Evolutionary conservation across 2,113 vertebrate genomes (phyloP), one percentile per base, ranked within the genome.

Genomic region (Ellobius talpinus): DNA sequence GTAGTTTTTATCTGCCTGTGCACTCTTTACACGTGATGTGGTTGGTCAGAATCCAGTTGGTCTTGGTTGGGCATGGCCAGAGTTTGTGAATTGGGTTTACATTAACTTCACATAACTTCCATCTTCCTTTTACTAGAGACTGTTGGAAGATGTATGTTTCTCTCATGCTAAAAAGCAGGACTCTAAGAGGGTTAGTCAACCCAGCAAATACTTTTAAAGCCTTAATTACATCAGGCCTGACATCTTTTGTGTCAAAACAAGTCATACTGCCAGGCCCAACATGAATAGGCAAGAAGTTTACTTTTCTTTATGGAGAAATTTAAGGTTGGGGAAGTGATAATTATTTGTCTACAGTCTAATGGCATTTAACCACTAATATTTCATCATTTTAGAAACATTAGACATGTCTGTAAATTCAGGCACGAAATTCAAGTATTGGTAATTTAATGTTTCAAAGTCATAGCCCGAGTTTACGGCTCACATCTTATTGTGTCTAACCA

Each of bases 281-380:
- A 45, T 17, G 26, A 90, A 94, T 31, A 39, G 70, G 10, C 63
- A 91, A 14, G 26, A n/a, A 23, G 7, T 24, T 14, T 55, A 42
- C 81, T 93, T 3, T 42, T 47, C 29, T 66, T 8, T 50, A 3
- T 73, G 61, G 31, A 66, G 50, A 36, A 87, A 55, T 9, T 86
- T 29, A 78, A 33, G 17, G 39, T 42, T 84, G 58, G 29, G 3
- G 39, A 10, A 47, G 8, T n/a, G 92, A 23, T 66, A 76, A 84
- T n/a, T 42, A n/a, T 61, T 91, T 93, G 8, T 52, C 93, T 81
- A 86, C 0, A 89, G 96, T 73, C 29, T 79, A 78, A 65, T 82
- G 68, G 47, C 7, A 50, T 66, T 33, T 52, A 94, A 14, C n/a
- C 29, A 52, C 13, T 3, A 39, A 33, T 14, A 82, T 82, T 2